Conservation (phyloP, 2,888 invertebrate species). For the Ormyrus rosae region DNA sequence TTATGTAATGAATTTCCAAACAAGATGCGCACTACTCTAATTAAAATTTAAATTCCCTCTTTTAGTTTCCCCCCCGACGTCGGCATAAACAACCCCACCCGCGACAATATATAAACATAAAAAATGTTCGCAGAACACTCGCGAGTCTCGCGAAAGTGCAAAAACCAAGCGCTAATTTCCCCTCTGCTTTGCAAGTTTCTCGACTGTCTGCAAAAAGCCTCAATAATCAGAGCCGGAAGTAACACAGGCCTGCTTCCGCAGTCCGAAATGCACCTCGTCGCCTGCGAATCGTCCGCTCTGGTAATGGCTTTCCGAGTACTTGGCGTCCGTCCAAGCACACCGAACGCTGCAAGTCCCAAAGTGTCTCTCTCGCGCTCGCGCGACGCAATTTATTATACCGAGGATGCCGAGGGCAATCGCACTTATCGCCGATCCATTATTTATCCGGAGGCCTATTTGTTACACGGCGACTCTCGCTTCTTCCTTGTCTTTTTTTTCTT, state of each 20-base stretch:
- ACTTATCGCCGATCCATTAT: constrained; percentile 36
- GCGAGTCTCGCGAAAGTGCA: not conserved
- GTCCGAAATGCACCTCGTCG: no score
- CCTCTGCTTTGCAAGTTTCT: no score
- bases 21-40: not conserved
- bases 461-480: not conserved
- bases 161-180: no score
- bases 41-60: constrained; percentile 27
- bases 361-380: not conserved
- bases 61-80: not conserved
- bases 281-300: constrained; percentile 24
- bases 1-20: constrained; percentile 12
- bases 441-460: constrained; percentile 17
- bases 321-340: constrained; percentile 13
- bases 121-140: not conserved
- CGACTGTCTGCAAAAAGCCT: no score
- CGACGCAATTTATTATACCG: not conserved
- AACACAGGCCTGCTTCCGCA: not conserved
- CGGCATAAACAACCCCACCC: no score
- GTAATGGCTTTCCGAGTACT: constrained; percentile 33
- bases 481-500: no score
- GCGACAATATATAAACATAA: no score
- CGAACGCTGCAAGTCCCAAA: not conserved
- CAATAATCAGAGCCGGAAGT: not conserved
- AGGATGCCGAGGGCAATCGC: constrained; percentile 19